Percentiles rank a stretch among this genome's conserved stretches.
Conservation (phyloP, 2,113 vertebrate species). For the Lontra canadensis region DNA sequence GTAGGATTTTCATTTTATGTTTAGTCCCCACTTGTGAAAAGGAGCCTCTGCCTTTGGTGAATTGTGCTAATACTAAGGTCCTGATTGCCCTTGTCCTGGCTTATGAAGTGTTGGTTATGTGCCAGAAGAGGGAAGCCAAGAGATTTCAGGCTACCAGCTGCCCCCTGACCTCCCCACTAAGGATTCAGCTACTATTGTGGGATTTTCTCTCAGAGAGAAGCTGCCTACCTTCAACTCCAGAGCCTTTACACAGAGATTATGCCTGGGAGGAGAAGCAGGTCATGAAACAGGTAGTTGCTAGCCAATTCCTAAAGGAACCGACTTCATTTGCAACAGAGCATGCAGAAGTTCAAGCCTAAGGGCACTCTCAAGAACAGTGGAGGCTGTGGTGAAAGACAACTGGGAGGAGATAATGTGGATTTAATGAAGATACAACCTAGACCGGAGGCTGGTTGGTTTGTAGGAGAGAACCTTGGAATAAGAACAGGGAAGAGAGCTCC, state of each 20-base stretch:
- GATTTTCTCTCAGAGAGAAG: neutral
- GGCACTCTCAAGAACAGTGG: neutral
- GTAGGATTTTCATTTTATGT: neutral
- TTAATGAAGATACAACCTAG: neutral
- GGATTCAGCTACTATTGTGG: neutral
- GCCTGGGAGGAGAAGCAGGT: neutral
- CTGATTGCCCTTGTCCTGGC: neutral
- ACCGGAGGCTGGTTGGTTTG: neutral
- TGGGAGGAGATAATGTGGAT: neutral
- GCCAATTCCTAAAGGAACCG: neutral
- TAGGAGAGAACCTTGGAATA: neutral
- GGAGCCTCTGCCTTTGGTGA: neutral
- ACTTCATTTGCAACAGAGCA: neutral
- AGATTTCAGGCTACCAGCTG: neutral
- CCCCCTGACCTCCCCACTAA: neutral
- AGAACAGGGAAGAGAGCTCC: neutral
- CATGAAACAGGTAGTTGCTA: neutral
- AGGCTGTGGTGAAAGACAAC: neutral
- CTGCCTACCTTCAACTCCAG: neutral
- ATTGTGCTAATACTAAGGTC: neutral
- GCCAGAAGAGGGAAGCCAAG: neutral
- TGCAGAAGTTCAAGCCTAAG: neutral
- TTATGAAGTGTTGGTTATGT: neutral
- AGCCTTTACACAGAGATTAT: neutral
- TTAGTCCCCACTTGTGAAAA: neutral